Base-by-base conservation (phyloP, 1,140 invertebrate species). In the Drosophila parabipectinata region DNA sequence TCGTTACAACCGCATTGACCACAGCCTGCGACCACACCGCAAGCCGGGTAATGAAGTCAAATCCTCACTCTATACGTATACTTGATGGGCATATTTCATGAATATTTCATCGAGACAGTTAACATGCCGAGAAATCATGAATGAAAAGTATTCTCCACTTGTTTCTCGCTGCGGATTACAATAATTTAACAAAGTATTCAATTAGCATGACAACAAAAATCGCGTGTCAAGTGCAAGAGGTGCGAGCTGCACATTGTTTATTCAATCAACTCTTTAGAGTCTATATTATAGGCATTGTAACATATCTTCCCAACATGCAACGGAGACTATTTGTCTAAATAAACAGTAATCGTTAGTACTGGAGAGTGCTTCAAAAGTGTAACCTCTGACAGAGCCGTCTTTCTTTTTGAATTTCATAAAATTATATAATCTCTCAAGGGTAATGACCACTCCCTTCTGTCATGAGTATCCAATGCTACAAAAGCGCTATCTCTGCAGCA, bases 131-230 rank as follows among this genome's bases (percentile, higher is more conserved):
- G 34, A 37, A 37, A 37, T 52, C 32, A 69, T 69, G 63, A 69
- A 69, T 69, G 63, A 80, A 72, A 68, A 12, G 26, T 5, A 7
- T 6, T 60, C 62, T 61, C 12, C 28, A 26, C 67, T 51, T 34
- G 24, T 30, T 51, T 45, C 61, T 50, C 55, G 44, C 10, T 66
- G 18, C 57, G 64, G 73, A 78, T 78, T 75, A 82, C 64, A 62
- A 78, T 69, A 85, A 82, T 82, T 87, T 69, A 62, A 68, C 81
- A 72, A 82, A 85, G 62, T 81, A 87, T 64, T 81, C 77, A 81
- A 87, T 85, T 85, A 78, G 55, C 82, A 60, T 64, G 78, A 61
- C 64, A 66, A 66, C 58, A 50, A 39, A 41, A 56, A 39, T 83
- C 67, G 81, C 80, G 81, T 83, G 80, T 67, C 80, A 77, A 52